Evolutionary conservation across 2,113 vertebrate genomes (phyloP).

Genomic region (Vulpes lagopus): DNA sequence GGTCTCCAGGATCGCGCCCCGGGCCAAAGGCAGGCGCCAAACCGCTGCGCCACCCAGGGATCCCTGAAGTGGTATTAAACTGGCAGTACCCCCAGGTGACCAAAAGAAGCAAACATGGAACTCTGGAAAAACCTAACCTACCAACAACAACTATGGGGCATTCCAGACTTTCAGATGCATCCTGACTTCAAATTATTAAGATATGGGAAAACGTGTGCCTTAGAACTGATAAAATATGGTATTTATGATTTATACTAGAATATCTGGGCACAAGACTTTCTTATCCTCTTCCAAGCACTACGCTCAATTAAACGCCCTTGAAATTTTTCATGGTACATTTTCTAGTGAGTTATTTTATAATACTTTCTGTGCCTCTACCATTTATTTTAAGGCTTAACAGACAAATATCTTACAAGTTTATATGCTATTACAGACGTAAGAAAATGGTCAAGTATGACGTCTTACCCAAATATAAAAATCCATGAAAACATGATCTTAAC

Average conservation of each 20-base stretch:
- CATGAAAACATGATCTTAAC: neutral
- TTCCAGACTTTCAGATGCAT: neutral
- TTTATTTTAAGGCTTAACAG: neutral
- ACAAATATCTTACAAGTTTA: neutral
- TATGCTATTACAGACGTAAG: neutral
- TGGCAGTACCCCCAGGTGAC: neutral
- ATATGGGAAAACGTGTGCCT: neutral
- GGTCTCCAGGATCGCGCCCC: too few relatives aligned
- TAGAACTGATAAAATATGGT: neutral
- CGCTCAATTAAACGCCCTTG: neutral
- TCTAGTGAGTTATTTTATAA: neutral
- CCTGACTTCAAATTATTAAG: neutral
- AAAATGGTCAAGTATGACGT: neutral
- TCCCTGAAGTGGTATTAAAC: neutral
- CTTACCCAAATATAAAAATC: neutral
- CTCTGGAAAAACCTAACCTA: neutral
- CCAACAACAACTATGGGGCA: neutral
- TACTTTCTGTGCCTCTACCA: neutral
- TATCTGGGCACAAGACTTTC: neutral
- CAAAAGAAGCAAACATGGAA: neutral
- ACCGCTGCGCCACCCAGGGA: too few relatives aligned
- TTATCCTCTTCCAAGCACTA: slow-evolving; percentile 3
- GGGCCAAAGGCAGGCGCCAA: too few relatives aligned
- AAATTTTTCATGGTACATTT: neutral
- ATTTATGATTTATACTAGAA: neutral